Evolutionary conservation across 2,888 invertebrate genomes (phyloP).

Genomic region (Caradrina kadenii): DNA sequence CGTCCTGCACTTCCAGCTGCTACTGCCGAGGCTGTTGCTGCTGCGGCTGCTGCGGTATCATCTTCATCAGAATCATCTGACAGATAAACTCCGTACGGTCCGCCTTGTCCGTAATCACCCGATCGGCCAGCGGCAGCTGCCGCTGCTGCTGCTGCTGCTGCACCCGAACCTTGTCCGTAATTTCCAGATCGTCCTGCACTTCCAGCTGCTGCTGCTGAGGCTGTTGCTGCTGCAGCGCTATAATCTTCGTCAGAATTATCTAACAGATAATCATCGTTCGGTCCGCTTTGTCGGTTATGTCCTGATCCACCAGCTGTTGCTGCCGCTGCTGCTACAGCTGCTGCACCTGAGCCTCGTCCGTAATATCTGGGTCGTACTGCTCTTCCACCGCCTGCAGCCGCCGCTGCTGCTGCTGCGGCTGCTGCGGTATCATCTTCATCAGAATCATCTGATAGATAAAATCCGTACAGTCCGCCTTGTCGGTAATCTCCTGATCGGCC

Average conservation of each 20-base stretch:
- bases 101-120: not conserved
- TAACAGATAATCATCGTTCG: not conserved
- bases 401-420: not conserved
- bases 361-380: slow-evolving; percentile 18
- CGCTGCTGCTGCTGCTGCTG: slow-evolving; percentile 13
- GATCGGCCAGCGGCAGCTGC: not conserved
- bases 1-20: slow-evolving; percentile 32
- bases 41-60: slow-evolving; percentile 1
- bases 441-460: not conserved
- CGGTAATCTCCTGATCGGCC: not conserved
- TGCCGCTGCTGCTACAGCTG: slow-evolving; percentile 12
- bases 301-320: not conserved
- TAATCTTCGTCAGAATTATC: not conserved
- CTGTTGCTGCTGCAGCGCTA: slow-evolving; percentile 31
- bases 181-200: not conserved
- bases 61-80: not conserved
- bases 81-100: not conserved
- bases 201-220: slow-evolving; percentile 35
- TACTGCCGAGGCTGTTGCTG: not conserved
- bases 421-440: not conserved
- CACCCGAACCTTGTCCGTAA: not conserved
- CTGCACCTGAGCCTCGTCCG: not conserved
- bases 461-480: not conserved
- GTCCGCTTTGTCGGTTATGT: not conserved
- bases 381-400: slow-evolving; percentile 10